These are phyloP conservation scores for Ophion ellenae DNA, from an alignment of 2,888 invertebrate genomes.

Conservation along the genomic window DNA sequence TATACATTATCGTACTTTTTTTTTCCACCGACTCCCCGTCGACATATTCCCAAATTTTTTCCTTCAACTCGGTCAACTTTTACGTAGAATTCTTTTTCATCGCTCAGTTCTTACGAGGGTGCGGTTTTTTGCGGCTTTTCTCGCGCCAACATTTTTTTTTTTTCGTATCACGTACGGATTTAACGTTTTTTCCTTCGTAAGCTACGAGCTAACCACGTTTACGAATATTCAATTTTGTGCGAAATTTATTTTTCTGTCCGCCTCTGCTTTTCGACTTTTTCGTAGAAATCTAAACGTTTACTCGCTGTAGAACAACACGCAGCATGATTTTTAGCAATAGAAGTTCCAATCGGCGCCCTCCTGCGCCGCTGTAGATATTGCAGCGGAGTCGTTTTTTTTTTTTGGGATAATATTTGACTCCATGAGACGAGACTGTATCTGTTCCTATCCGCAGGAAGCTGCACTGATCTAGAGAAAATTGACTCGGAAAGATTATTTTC, in stretches of 20 bases:
- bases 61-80: slow-evolving; percentile 1
- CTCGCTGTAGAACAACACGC: too few relatives aligned
- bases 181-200: not conserved
- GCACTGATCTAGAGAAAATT: too few relatives aligned
- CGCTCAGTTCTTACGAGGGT: not conserved
- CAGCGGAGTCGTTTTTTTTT: too few relatives aligned
- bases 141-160: not conserved
- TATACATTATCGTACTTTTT: slow-evolving; percentile 40
- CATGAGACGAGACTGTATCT: too few relatives aligned
- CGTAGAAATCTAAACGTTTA: not conserved
- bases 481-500: not conserved
- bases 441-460: too few relatives aligned
- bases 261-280: not conserved
- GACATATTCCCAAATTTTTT: slow-evolving; percentile 27
- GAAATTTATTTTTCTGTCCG: not conserved
- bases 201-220: slow-evolving; percentile 1
- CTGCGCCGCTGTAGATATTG: too few relatives aligned
- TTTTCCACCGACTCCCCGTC: slow-evolving; percentile 17
- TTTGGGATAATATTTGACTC: too few relatives aligned
- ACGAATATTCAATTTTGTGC: slow-evolving; percentile 9
- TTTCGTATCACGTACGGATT: not conserved
- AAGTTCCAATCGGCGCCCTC: too few relatives aligned
- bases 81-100: not conserved
- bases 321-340: too few relatives aligned
- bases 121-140: not conserved